Evolutionary conservation across 1,140 invertebrate species (phyloP).

Genomic region (Nephila pilipes): DNA sequence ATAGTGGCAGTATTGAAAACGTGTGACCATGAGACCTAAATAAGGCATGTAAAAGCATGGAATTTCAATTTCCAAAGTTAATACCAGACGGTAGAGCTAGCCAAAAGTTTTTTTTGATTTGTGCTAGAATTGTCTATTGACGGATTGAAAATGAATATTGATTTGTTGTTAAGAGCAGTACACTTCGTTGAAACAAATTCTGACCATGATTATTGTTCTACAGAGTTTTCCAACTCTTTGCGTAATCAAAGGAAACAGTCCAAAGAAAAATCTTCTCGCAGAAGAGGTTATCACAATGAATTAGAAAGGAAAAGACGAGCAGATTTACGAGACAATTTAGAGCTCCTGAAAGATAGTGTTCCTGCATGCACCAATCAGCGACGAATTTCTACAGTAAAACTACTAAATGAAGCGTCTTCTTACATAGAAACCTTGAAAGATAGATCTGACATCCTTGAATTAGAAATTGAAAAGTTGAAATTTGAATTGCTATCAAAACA

Average conservation of each 20-base stretch:
- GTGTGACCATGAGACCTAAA: constrained; percentile 51
- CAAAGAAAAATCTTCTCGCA: constrained; percentile 24
- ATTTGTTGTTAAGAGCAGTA: constrained; percentile 53
- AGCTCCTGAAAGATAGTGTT: constrained; percentile 26
- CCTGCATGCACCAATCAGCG: background rate
- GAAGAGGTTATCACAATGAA: constrained; percentile 65
- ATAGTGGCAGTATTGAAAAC: constrained; percentile 15
- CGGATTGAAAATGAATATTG: constrained; percentile 55
- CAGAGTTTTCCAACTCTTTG: background rate
- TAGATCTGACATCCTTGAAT: background rate
- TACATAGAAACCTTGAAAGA: constrained; percentile 44
- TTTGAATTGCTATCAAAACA: background rate
- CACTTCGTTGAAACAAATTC: constrained; percentile 57
- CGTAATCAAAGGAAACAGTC: background rate
- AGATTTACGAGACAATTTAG: constrained; percentile 54
- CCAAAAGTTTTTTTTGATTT: background rate
- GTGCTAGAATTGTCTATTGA: background rate
- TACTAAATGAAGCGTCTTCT: constrained; percentile 53
- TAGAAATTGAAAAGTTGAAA: constrained; percentile 23
- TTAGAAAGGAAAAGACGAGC: constrained; percentile 59
- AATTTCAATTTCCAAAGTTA: constrained; percentile 6
- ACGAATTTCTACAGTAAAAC: constrained; percentile 60
- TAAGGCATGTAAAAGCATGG: background rate
- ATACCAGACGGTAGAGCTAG: background rate
- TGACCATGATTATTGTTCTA: constrained; percentile 58